Percentiles rank a stretch among this genome's conserved stretches.
Evolutionary conservation across 2,888 invertebrate genomes (phyloP).

Genomic region (Eilema griseolum): DNA sequence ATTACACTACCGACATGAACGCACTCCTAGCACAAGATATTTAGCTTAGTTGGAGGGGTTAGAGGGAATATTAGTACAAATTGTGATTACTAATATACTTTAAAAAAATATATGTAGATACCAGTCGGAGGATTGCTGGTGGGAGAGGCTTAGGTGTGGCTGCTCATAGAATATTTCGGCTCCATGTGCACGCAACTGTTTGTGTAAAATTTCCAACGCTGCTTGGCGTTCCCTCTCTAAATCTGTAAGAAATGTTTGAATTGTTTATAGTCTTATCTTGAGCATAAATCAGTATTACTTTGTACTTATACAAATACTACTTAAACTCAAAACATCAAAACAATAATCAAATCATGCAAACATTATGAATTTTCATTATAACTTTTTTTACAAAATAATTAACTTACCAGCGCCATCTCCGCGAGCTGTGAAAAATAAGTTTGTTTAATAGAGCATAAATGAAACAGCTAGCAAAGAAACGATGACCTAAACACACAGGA

Average conservation of each 20-base stretch:
- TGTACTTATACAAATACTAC: not conserved
- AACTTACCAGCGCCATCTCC: constrained; percentile 1
- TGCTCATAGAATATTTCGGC: constrained; percentile 69
- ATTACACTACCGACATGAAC: too few relatives aligned
- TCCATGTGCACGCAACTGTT: constrained; percentile 61
- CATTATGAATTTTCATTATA: too few relatives aligned
- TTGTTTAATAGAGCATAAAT: not conserved
- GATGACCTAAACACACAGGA: too few relatives aligned
- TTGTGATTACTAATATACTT: too few relatives aligned
- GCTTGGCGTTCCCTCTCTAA: constrained; percentile 18
- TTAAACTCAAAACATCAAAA: too few relatives aligned
- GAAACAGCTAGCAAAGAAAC: too few relatives aligned
- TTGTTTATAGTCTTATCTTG: not conserved
- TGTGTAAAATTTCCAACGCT: constrained; percentile 63
- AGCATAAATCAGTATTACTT: not conserved
- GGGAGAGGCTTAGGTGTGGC: constrained; percentile 65
- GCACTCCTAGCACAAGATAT: too few relatives aligned
- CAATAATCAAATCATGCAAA: too few relatives aligned
- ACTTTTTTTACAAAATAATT: not conserved
- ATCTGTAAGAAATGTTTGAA: not conserved
- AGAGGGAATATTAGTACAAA: too few relatives aligned
- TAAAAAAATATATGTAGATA: constrained; percentile 48
- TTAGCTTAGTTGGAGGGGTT: too few relatives aligned
- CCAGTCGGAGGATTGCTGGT: constrained; percentile 68
- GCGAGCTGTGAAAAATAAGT: not conserved